Evolutionary conservation across 2,888 invertebrate species (phyloP), one percentile per base, ranked within the genome.

Genomic region (Mythimna albipuncta): DNA sequence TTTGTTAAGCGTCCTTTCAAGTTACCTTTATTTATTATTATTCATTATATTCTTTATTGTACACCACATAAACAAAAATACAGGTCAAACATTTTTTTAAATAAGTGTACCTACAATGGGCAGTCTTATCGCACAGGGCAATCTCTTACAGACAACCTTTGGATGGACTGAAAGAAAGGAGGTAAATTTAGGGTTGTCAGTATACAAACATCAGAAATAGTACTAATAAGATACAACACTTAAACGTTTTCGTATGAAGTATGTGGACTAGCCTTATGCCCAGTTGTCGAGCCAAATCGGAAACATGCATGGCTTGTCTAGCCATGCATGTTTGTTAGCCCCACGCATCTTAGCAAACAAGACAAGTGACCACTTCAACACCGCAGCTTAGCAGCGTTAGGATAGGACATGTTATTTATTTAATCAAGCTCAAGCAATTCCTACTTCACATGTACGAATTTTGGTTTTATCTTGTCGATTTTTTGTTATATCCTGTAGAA

Each of bases 291-390:
- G 41, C 32, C 16, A 10, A 58, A 66, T 72, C 72, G 61, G 64
- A 77, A 77, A 79, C 79, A 81, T 64, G 72, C 64, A 72, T 38
- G 4, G 10, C n/a, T n/a, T n/a, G n/a, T n/a, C n/a, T 55, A 61
- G 44, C 52, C 66, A 19, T 54, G 10, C 58, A n/a, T n/a, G 41
- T 70, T 64, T 81, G 77, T 81, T 32, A 74, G 64, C 81, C 61
- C 81, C 81, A 70, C 81, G 81, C 77, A 71, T 44, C 16, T 52
- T 38, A 2, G n/a, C 50, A 69, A 79, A 75, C 78, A 78, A 77
- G 66, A 66, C 52, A 47, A 79, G 82, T 77, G 57, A 41, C 61
- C 69, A 81, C 77, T 81, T 10, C 50, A 63, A 64, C 52, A 41
- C 9, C 62, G 47, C 54, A 41, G 26, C 77, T 64, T 50, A 70